Conservation (phyloP, 2,888 invertebrate genomes). For the Platycheirus rosarum region DNA sequence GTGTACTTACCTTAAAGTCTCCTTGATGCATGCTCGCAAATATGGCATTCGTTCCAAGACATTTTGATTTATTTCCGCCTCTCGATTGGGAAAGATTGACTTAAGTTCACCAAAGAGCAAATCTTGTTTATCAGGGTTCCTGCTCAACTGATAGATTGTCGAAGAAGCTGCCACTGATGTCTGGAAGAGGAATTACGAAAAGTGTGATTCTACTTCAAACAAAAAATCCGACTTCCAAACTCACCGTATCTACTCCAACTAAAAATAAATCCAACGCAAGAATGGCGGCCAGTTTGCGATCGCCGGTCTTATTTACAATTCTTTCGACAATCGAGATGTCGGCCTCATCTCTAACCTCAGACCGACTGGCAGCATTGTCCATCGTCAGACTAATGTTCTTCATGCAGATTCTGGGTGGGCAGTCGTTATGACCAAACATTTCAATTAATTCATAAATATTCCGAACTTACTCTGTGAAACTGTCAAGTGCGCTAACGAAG, state of each 20-base stretch:
- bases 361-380: constrained; percentile 82
- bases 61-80: constrained; percentile 84
- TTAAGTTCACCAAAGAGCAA: constrained; percentile 86
- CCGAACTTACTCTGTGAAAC: constrained; percentile 86
- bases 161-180: constrained; percentile 90
- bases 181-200: constrained; percentile 78
- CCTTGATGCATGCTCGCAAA: constrained; percentile 90
- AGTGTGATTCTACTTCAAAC: background rate
- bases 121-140: constrained; percentile 87
- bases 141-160: constrained; percentile 89
- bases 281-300: constrained; percentile 86
- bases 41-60: constrained; percentile 87
- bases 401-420: constrained; percentile 83
- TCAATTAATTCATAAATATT: background rate
- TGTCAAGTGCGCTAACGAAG: constrained; percentile 88
- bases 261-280: constrained; percentile 90
- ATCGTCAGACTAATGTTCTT: constrained; percentile 84
- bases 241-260: constrained; percentile 91
- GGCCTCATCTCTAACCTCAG: constrained; percentile 80
- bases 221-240: constrained; percentile 30
- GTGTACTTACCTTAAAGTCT: constrained; percentile 86
- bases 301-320: constrained; percentile 84
- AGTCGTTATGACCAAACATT: constrained; percentile 35
- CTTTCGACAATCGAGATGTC: constrained; percentile 85
- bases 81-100: constrained; percentile 84